Evolutionary conservation across 2,888 invertebrate genomes (phyloP).

Genomic region (Strigamia maritima): DNA sequence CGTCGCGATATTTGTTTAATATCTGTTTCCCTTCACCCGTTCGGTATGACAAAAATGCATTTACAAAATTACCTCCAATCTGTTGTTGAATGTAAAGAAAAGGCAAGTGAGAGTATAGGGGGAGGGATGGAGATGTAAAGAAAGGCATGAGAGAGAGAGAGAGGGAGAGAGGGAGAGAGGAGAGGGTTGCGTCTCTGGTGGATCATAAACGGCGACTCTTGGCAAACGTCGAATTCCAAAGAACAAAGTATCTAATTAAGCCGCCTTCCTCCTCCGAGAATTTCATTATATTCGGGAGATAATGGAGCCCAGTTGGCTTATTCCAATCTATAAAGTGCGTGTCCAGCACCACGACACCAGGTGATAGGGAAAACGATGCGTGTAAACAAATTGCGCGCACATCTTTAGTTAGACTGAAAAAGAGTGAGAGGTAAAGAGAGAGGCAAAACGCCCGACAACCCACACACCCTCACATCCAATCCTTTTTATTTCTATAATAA

Average conservation of each 20-base stretch:
- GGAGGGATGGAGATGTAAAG: background rate
- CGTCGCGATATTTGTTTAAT: constrained; percentile 35
- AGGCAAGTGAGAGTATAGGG: constrained; percentile 33
- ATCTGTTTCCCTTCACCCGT: constrained; percentile 17
- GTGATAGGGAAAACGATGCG: constrained; percentile 28
- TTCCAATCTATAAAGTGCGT: constrained; percentile 40
- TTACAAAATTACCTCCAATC: constrained; percentile 40
- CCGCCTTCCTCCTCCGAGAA: constrained; percentile 39
- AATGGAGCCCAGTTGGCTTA: constrained; percentile 39
- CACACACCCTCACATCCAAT: constrained; percentile 36
- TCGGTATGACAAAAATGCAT: constrained; percentile 40
- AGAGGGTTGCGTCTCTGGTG: constrained; percentile 38
- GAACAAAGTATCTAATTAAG: constrained; percentile 41
- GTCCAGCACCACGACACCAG: constrained; percentile 29
- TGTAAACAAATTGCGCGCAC: constrained; percentile 33
- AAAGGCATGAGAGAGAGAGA: background rate
- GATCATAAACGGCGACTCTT: constrained; percentile 39
- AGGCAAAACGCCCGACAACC: constrained; percentile 15
- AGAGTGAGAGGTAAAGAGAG: background rate
- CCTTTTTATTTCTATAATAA: constrained; percentile 40
- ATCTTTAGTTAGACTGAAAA: constrained; percentile 8
- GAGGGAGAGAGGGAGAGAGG: constrained; percentile 2
- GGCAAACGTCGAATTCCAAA: constrained; percentile 39
- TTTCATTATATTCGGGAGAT: constrained; percentile 37
- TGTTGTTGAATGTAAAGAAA: constrained; percentile 36